A percentile compares a stretch with the other conserved stretches of the same genome.
These are phyloP conservation scores for Grammomys dolichurus DNA, from an alignment of 2,113 vertebrate species.

Conservation along the genomic window DNA sequence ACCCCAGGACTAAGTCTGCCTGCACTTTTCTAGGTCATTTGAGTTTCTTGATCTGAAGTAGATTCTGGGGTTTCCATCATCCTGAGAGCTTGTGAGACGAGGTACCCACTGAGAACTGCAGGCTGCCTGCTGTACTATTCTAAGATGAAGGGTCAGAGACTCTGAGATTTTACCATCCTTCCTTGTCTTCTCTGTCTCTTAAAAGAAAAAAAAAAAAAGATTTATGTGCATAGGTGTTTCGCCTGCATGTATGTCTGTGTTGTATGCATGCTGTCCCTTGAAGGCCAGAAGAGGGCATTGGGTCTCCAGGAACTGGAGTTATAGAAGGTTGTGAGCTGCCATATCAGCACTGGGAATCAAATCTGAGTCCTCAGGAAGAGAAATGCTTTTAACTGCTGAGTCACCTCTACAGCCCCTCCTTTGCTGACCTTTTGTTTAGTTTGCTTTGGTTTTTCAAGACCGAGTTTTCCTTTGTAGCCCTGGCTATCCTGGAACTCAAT, in stretches of 20 bases:
- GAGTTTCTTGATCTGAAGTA: not conserved
- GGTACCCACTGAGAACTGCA: accelerated
- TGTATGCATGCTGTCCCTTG: not conserved
- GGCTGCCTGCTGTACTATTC: not conserved
- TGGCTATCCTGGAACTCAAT: not conserved
- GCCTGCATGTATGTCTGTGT: not conserved
- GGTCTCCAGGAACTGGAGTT: not conserved
- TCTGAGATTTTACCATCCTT: not conserved
- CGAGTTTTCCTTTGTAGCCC: not conserved
- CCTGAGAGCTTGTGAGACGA: not conserved
- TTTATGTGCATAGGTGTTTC: not conserved
- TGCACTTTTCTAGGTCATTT: not conserved
- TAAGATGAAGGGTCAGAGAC: not conserved
- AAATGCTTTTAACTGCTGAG: not conserved
- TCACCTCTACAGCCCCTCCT: not conserved
- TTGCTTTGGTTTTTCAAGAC: not conserved
- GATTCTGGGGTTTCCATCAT: too few species aligned
- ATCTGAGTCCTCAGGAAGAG: not conserved
- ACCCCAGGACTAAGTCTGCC: not conserved
- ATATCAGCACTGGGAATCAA: not conserved
- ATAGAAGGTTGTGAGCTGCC: not conserved
- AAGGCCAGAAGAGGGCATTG: not conserved
- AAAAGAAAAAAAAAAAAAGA: not conserved
- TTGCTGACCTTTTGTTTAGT: not conserved
- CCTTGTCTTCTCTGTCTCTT: not conserved